Base-by-base conservation (phyloP, 2,888 invertebrate species). In the Cosmia trapezina region DNA sequence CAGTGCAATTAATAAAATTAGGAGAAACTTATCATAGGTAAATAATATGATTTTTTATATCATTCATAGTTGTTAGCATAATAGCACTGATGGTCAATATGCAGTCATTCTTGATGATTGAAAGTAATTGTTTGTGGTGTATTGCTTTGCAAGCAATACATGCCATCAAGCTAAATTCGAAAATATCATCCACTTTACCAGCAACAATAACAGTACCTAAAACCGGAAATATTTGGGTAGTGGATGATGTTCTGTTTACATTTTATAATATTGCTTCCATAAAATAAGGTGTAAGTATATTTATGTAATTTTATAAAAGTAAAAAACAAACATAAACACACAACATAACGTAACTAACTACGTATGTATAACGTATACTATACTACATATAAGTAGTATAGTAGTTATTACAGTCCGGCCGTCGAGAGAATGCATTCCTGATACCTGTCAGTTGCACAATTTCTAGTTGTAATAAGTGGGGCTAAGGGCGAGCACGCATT, bases 1-100 rank as follows among this genome's bases (percentile, higher is more conserved):
- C 95, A 74, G 95, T 95, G 69, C 95, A 95, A 86, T 90, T 96
- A 83, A 88, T 96, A 49, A 96, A 95, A 85, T 85, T 95, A 81
- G 96, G 95, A 59, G 95, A 94, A 87, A 94, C 95, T 85, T 96
- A 96, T 85, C 96, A 95, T 86, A 95, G 96, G 96, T 96, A 88
- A 85, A 83, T 83, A 53, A 76, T 63, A 47, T 62, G 17, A 61
- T 68, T 72, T 76, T 67, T 14, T 41, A 76, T 54, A 11, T 33
- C 4, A 47, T 64, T 70, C 33, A 33, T 45, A 45, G 6, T 57
- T 33, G 12, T 37, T 7, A 66, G 28, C 37, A 37, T 0, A 37
- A 37, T 37, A 37, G 37, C 45, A 76, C 28, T 45, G 51, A 59
- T 37, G 12, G 9, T n/a, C 19, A 14, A 22, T 14, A 19, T 45